Base-by-base conservation (phyloP, 2,888 invertebrate species). In the Ecliptopera silaceata region DNA sequence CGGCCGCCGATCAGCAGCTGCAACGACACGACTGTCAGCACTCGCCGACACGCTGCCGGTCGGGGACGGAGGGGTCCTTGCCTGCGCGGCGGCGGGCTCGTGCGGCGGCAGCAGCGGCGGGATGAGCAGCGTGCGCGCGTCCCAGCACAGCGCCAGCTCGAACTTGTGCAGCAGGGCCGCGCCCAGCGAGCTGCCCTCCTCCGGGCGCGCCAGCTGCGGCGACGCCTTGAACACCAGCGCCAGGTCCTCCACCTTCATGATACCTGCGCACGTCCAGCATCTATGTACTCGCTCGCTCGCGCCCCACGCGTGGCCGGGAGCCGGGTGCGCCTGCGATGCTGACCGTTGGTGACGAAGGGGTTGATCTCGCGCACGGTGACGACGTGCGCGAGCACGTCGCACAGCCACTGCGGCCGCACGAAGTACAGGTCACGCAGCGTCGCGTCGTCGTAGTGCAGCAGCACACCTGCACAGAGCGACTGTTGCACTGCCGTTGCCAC, bases 291-390 rank as follows among this genome's bases (percentile, higher is more conserved):
- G n/a, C n/a, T n/a, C n/a, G n/a, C n/a, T n/a, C n/a, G n/a, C n/a
- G n/a, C n/a, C n/a, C n/a, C n/a, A n/a, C n/a, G n/a, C n/a, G n/a
- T n/a, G n/a, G n/a, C n/a, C n/a, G n/a, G n/a, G n/a, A n/a, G n/a
- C n/a, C n/a, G n/a, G n/a, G n/a, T n/a, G n/a, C n/a, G n/a, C n/a
- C n/a, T n/a, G n/a, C n/a, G n/a, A n/a, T 22, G 6, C 73, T 65
- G 68, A 88, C 97, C 98, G 56, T 96, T 96, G 65, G 95, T 93
- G 0, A 97, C 98, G 81, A 98, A 98, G 0, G 98, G 98, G 90
- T 99, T 99, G 66, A 99, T 97, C 87, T 99, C 98, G n/a, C 98
- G 87, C 15, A 99, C 97, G 0, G 99, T 98, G 31, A 99, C 97
- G 0, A 99, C 98, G 81, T 98, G 98, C 0, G 99, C 98, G 34